Conservation (phyloP, 1,140 invertebrate species). For the Drosophila funebris region DNA sequence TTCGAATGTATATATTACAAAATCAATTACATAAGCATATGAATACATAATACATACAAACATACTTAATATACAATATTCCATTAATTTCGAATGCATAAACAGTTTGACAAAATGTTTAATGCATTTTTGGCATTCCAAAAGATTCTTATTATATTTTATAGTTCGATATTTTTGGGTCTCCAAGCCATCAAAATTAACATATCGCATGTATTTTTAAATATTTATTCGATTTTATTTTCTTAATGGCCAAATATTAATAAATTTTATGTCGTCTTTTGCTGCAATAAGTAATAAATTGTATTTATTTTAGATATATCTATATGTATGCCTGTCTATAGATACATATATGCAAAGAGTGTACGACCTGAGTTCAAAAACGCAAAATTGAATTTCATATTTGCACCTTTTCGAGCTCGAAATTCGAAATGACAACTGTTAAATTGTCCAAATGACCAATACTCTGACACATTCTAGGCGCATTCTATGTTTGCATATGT, state of each 20-base stretch:
- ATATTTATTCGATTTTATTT: constrained; percentile 43
- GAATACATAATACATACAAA: background rate
- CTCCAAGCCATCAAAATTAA: constrained; percentile 56
- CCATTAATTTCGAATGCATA: background rate
- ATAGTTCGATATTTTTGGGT: constrained; percentile 44
- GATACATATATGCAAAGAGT: constrained; percentile 12
- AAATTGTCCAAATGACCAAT: constrained; percentile 45
- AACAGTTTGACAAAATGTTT: constrained; percentile 54
- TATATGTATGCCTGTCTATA: constrained; percentile 15
- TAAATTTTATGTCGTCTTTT: constrained; percentile 70
- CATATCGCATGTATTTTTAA: constrained; percentile 68
- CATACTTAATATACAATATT: background rate
- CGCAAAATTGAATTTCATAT: constrained; percentile 41
- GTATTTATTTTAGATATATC: constrained; percentile 40
- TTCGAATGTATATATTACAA: constrained; percentile 41
- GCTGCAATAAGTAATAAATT: constrained; percentile 78
- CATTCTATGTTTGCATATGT: constrained; percentile 31
- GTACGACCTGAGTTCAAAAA: constrained; percentile 49
- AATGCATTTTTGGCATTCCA: constrained; percentile 70
- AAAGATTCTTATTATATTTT: constrained; percentile 45
- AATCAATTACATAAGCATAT: constrained; percentile 57
- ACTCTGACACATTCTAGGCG: constrained; percentile 13
- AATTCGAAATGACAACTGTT: constrained; percentile 77
- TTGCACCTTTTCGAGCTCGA: constrained; percentile 75
- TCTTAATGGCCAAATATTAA: constrained; percentile 75